Evolutionary conservation across 1,140 invertebrate species (phyloP), one percentile per base, ranked within the genome.

Genomic region (Sarcophaga bullata): DNA sequence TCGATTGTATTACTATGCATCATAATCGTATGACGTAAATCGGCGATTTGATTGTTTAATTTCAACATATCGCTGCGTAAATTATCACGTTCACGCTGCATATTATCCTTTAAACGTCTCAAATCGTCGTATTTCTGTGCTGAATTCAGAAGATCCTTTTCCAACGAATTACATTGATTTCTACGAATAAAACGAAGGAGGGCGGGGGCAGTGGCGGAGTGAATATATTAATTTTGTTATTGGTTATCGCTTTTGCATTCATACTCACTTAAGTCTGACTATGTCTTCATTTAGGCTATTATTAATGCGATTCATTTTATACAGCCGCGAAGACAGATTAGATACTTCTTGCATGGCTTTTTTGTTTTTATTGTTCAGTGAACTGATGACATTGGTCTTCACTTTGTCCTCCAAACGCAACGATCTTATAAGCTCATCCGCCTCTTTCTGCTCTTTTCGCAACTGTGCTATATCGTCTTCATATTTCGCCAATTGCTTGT

Each of bases 21-120:
- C 85, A 87, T 87, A 73, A 87, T 86, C 11, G 84, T 84, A 58
- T 87, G 86, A 62, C 81, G 83, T 46, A 86, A 78, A 54, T 87
- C 86, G 25, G 85, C 85, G n/a, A 87, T 85, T 7, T 76, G 37
- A 68, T 87, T 87, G 58, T 86, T 87, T 81, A 87, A 78, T 81
- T 87, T 87, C 3, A 85, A 82, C 9, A 87, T 84, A 81, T 87
- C 85, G 49, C 85, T 87, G 10, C 86, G 84, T 7, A 87, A 82
- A 17, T 76, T 84, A 25, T 86, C 86, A 25, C 86, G 85, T 68
- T 87, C 86, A 17, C 84, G 84, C 62, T 85, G 85, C 6, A 87
- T 72, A 58, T 85, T 82, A 8, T 87, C 86, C 47, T 87, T 87
- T 6, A 86, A 48, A 25, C 84, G 82, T 15, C 85, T 84, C 52